Evolutionary conservation across 2,797 vertebrate genomes (phyloP), one percentile per base, ranked within the genome.

Genomic region (Tiaroga cobitis): DNA sequence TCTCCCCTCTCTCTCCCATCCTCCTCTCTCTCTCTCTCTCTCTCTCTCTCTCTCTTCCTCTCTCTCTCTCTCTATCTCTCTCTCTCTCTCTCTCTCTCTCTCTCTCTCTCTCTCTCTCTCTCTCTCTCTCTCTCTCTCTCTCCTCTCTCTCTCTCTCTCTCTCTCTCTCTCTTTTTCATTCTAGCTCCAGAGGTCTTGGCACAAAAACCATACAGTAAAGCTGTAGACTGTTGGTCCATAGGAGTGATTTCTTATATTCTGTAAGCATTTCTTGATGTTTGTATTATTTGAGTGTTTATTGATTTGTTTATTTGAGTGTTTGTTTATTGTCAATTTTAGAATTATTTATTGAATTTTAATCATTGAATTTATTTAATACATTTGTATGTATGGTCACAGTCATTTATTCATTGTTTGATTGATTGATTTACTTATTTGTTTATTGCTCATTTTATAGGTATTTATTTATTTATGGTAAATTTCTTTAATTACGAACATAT

Each of bases 211-310:
- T 99, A 99, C 92, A 98, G 97, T 93, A 99, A 99, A 92, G 98
- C 98, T 0, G 98, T 99, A 89, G 98, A 99, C 91, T 99, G 98
- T 94, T 99, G 98, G 98, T 99, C 98, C 84, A 99, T 99, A 2
- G 98, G 98, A 81, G 98, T 99, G 85, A 99, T 99, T 8, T 97
- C 98, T 82, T 99, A 99, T 85, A 99, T 99, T 83, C 92, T 99
- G 97, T 99, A 92, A 90, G 97, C 93, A 49, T 72, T 59, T 69
- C 5, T 83, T 49, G 13, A 54, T n/a, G 16, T 18, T 49, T 49
- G 10, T 61, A 4, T 8, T 37, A 19, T 51, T 51, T 18, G 5
- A 51, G 49, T 61, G 10, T 61, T 63, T 61, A n/a, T n/a, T n/a
- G n/a, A n/a, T n/a, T n/a, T n/a, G n/a, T n/a, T 51, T 37, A 19